Base-by-base conservation (phyloP, 2,113 vertebrate genomes). In the Labeo catla region DNA sequence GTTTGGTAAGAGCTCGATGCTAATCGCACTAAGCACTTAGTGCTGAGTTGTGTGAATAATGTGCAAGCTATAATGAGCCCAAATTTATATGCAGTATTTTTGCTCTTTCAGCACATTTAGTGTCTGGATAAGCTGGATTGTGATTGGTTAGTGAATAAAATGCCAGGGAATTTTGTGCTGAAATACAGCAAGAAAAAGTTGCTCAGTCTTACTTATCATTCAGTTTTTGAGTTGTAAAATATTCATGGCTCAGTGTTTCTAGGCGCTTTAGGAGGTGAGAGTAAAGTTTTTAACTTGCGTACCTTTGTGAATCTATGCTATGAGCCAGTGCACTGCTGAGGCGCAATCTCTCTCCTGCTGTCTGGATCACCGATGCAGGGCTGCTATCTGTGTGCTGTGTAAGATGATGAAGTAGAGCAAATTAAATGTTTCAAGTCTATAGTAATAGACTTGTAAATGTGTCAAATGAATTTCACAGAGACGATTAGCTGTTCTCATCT, bases 331-430 rank as follows among this genome's bases (percentile, higher is more conserved):
- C 76, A 57, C 16, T 36, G 16, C 76, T 78, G 76, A 54, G 50
- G 23, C 16, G 9, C 76, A 72, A 72, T 72, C 68, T 70, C 49
- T 76, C 28, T 61, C 70, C 79, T 43, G 79, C 86, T 66, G 59
- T 78, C 83, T 54, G 57, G 21, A 81, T 85, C 70, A 68, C 19
- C 19, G 83, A 76, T 79, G 23, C 83, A 47, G 8, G 74, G 43
- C 66, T 65, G n/a, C 47, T 50, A 57, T 76, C 21, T 84, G 13
- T 52, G 19, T 80, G 45, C 45, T 78, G 45, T 16, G n/a, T 19
- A n/a, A n/a, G 21, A 61, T 61, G 21, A 61, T 61, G 21, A 61
- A 61, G 57, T 61, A 61, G 21, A 61, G 57, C 3, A 61, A 21
- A 61, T 61, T 21, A 61, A 61, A 61, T n/a, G 21, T 61, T n/a